A percentile compares a stretch with the other conserved stretches of the same genome.
These are phyloP conservation scores for Tubiluchus corallicola DNA, from an alignment of 2,888 invertebrate genomes.

Conservation along the genomic window DNA sequence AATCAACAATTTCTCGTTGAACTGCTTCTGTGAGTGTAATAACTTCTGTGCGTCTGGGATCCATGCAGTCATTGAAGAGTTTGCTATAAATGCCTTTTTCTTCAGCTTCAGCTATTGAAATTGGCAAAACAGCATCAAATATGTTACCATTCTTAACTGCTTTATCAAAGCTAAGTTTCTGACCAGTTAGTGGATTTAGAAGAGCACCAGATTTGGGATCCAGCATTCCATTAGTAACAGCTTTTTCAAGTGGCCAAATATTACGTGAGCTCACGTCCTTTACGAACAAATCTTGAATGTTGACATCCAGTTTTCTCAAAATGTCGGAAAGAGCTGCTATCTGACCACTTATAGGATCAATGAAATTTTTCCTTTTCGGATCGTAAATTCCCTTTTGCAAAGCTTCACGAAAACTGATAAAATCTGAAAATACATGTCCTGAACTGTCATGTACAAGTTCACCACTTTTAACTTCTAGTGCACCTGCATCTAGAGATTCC, in stretches of 20 bases:
- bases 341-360: too few relatives aligned
- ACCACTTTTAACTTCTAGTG: too few relatives aligned
- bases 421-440: too few relatives aligned
- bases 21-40: conserved; percentile 58
- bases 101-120: conserved; percentile 47
- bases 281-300: too few relatives aligned
- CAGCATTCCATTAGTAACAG: conserved; percentile 55
- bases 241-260: conserved; percentile 45
- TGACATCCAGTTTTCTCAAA: too few relatives aligned
- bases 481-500: too few relatives aligned
- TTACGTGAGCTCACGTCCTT: too few relatives aligned
- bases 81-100: too few relatives aligned
- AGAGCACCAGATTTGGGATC: conserved; percentile 55
- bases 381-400: conserved; percentile 60
- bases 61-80: conserved; percentile 42
- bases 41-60: conserved; percentile 42
- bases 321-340: too few relatives aligned
- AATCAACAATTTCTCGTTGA: conserved; percentile 49
- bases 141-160: conserved; percentile 47
- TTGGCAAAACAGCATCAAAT: conserved; percentile 45
- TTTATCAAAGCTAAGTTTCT: conserved; percentile 47
- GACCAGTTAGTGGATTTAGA: conserved; percentile 55
- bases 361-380: too few relatives aligned
- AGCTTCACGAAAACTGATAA: too few relatives aligned
- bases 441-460: too few relatives aligned